Percentiles rank a stretch among this genome's conserved stretches.
These are phyloP conservation scores for Gallinago jamesoni DNA, from an alignment of 2,113 vertebrate genomes.

Conservation along the genomic window DNA sequence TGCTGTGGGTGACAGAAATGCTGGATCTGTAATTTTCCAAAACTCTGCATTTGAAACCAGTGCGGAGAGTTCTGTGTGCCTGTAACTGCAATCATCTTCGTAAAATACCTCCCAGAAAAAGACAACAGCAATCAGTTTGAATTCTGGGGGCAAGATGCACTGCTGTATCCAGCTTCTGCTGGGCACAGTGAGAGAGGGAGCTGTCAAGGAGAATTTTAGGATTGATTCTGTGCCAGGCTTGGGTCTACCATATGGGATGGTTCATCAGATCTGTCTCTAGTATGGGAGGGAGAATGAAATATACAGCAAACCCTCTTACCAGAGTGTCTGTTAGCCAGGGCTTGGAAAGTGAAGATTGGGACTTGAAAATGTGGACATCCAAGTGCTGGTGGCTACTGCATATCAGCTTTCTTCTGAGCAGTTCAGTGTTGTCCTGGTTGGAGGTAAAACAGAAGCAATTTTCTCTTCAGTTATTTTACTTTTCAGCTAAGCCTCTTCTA, in stretches of 20 bases:
- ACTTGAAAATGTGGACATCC: not conserved
- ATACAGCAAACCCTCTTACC: not conserved
- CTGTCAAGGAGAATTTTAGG: not conserved
- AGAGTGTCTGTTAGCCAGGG: not conserved
- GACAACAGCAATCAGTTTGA: not conserved
- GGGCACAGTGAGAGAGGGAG: not conserved
- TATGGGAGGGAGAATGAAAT: not conserved
- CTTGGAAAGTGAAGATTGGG: not conserved
- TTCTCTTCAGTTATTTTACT: not conserved
- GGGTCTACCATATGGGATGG: not conserved
- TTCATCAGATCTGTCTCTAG: not conserved
- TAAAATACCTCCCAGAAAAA: not conserved
- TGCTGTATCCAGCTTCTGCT: not conserved
- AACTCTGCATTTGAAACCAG: constrained; percentile 13
- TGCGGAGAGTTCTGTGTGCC: not conserved
- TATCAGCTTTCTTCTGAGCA: not conserved
- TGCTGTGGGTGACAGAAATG: constrained; percentile 63
- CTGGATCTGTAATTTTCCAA: constrained; percentile 55
- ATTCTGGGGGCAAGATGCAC: not conserved
- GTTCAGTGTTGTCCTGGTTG: not conserved
- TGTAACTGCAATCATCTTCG: not conserved
- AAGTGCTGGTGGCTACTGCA: fast-evolving
- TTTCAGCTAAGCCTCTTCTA: not conserved
- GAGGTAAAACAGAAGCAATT: not conserved
- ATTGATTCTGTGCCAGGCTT: not conserved